Evolutionary conservation across 2,113 vertebrate genomes (phyloP).

Genomic region (Sturnira hondurensis): DNA sequence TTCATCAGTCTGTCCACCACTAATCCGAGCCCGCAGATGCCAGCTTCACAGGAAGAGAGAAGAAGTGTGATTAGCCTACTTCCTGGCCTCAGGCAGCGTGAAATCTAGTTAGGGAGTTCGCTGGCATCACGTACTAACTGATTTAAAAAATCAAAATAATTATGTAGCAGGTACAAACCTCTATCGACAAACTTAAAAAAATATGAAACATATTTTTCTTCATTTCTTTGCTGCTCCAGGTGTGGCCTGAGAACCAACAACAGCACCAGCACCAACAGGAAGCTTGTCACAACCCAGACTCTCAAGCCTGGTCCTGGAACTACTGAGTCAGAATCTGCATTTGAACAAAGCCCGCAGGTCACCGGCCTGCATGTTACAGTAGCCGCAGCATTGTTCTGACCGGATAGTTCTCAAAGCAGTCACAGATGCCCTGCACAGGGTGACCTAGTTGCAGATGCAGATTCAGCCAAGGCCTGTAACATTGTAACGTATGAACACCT

Average conservation of each 20-base stretch:
- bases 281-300: not conserved
- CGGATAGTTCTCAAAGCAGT: not conserved
- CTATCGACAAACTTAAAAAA: not conserved
- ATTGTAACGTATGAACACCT: not conserved
- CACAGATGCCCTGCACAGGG: not conserved
- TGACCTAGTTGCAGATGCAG: not conserved
- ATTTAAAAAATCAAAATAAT: not conserved
- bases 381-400: not conserved
- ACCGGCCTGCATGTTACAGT: not conserved
- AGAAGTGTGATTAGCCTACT: not conserved
- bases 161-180: not conserved
- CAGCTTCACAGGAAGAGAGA: not conserved
- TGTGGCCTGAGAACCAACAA: not conserved
- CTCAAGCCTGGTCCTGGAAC: not conserved
- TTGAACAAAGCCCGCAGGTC: not conserved
- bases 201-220: not conserved
- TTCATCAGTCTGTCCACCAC: conserved; percentile 23
- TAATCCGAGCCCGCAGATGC: not conserved
- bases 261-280: not conserved
- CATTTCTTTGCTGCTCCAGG: not conserved
- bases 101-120: conserved; percentile 25
- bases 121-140: not conserved
- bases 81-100: not conserved
- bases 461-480: not conserved
- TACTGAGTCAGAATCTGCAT: not conserved